A percentile compares a stretch with the other conserved stretches of the same genome.
These are phyloP conservation scores for Halotydeus destructor DNA, from an alignment of 1,140 invertebrate species.

Conservation along the genomic window DNA sequence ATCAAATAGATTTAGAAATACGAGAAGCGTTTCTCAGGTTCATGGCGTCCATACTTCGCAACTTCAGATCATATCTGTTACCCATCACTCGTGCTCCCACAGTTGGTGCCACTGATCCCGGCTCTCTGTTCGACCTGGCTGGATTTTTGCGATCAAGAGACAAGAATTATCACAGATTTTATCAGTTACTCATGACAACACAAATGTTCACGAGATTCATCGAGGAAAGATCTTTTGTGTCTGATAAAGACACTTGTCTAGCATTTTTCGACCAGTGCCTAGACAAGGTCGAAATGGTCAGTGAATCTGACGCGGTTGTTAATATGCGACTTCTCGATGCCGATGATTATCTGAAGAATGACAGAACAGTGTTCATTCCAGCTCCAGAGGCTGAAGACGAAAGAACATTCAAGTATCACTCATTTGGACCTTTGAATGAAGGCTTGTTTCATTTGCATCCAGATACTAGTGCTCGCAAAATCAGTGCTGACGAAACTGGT, in stretches of 20 bases:
- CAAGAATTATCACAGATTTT: conserved; percentile 75
- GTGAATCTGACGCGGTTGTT: conserved; percentile 30
- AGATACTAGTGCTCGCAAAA: neutral
- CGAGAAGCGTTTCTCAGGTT: conserved; percentile 93
- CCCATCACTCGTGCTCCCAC: conserved; percentile 88
- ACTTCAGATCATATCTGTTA: conserved; percentile 67
- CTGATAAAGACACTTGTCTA: conserved; percentile 72
- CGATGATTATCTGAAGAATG: conserved; percentile 48
- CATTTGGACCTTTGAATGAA: conserved; percentile 31
- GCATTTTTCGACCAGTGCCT: conserved; percentile 97
- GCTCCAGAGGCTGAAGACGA: conserved; percentile 55
- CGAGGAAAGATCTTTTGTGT: conserved; percentile 93
- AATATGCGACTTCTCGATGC: conserved; percentile 40
- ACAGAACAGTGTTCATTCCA: conserved; percentile 81
- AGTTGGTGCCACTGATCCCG: conserved; percentile 75
- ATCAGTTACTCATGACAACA: conserved; percentile 62
- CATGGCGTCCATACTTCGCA: conserved; percentile 76
- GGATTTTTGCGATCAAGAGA: conserved; percentile 38
- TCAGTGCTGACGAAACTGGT: neutral
- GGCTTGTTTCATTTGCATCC: conserved; percentile 30
- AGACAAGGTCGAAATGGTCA: conserved; percentile 36
- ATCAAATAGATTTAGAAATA: conserved; percentile 69
- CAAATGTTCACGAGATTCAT: conserved; percentile 98
- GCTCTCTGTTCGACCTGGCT: conserved; percentile 79
- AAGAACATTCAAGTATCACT: conserved; percentile 25